A percentile compares a stretch with the other conserved stretches of the same genome.
Evolutionary conservation across 2,113 vertebrate genomes (phyloP).

Genomic region (Phrynosoma blainvillii): DNA sequence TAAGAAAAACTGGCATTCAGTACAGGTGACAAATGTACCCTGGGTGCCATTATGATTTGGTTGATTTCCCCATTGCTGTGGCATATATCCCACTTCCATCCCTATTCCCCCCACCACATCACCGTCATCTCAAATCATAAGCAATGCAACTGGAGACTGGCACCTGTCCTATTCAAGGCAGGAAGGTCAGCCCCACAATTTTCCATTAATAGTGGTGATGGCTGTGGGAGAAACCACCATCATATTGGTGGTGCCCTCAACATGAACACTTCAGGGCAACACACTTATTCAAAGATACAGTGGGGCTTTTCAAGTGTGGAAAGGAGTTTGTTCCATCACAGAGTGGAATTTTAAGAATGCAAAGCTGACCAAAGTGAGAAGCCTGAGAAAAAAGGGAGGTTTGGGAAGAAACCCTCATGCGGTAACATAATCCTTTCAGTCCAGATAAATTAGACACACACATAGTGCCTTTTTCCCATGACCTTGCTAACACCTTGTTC

Average conservation of each 20-base stretch:
- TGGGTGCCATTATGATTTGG: neutral
- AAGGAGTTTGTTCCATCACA: conserved; percentile 55
- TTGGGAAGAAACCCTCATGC: conserved; percentile 66
- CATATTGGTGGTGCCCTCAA: neutral
- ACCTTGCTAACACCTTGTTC: conserved; percentile 58
- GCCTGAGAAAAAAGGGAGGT: conserved; percentile 63
- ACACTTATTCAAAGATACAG: conserved; percentile 30
- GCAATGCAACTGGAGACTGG: neutral
- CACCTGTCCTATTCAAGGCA: neutral
- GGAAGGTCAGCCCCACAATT: neutral
- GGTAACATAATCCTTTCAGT: conserved; percentile 76
- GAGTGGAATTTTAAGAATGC: conserved; percentile 74
- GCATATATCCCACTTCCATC: too few relatives aligned
- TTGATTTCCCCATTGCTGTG: too few relatives aligned
- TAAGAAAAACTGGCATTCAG: neutral
- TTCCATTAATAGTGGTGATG: neutral
- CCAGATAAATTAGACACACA: conserved; percentile 68
- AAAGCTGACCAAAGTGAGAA: conserved; percentile 54
- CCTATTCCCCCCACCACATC: too few relatives aligned
- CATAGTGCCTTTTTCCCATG: conserved; percentile 79
- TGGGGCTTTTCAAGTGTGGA: conserved; percentile 37
- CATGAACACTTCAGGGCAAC: neutral
- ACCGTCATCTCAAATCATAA: too few relatives aligned
- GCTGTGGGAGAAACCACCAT: neutral
- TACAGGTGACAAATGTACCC: neutral